phyloP scores from a whole-genome alignment of 2,113 vertebrate genomes.

The Laticauda colubrina region DNA sequence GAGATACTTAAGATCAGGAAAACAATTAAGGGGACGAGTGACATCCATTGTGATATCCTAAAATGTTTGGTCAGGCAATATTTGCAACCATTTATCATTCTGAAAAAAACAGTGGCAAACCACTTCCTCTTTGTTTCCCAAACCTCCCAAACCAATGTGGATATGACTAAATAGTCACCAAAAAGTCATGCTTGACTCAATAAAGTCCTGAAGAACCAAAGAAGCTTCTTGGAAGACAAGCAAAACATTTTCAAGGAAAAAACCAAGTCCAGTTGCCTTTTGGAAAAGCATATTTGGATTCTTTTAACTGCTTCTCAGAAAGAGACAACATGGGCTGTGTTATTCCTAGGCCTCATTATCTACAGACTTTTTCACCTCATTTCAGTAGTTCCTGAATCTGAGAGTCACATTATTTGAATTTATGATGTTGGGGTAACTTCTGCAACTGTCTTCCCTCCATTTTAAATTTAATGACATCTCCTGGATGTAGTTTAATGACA shows the following conservation, averaged over 20 bases:
- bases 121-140: neutral
- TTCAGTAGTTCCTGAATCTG: neutral
- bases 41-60: neutral
- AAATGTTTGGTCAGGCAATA: neutral
- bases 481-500: too few species aligned
- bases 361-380: neutral
- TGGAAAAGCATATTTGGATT: neutral
- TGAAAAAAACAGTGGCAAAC: neutral
- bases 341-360: neutral
- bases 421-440: neutral
- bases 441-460: neutral
- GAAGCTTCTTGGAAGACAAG: too few species aligned
- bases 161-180: neutral
- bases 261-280: too few species aligned
- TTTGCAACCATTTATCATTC: neutral
- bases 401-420: neutral
- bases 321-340: neutral
- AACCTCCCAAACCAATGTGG: neutral
- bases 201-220: neutral
- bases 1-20: neutral
- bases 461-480: neutral
- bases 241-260: too few species aligned
- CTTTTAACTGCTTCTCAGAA: neutral
- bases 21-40: too few species aligned
- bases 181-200: neutral